These are phyloP conservation scores for Portevinia maculata DNA, from an alignment of 2,888 invertebrate genomes.

Conservation along the genomic window DNA sequence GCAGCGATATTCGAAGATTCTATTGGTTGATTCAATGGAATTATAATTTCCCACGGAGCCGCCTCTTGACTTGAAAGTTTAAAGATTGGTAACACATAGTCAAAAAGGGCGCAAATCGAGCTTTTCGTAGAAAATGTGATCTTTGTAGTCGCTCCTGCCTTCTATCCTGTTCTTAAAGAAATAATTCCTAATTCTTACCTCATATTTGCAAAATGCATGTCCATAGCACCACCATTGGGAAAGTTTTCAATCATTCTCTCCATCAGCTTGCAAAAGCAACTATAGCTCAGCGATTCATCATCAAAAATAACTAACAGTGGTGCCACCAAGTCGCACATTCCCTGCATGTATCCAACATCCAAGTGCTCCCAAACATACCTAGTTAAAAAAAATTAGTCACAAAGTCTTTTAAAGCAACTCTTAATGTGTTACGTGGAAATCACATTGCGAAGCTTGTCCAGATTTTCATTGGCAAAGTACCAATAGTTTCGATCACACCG, in stretches of 20 bases:
- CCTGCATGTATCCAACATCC: constrained; percentile 97
- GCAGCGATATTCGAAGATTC: too few species aligned
- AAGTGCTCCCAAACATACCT: constrained; percentile 99
- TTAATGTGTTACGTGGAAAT: constrained; percentile 93
- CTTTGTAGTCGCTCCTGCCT: too few species aligned
- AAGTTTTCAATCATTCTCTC: constrained; percentile 95
- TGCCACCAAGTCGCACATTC: constrained; percentile 98
- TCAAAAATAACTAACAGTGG: constrained; percentile 95
- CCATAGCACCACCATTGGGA: constrained; percentile 96
- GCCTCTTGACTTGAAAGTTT: too few species aligned
- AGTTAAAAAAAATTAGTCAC: constrained; percentile 53
- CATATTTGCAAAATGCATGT: constrained; percentile 97
- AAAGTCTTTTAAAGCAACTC: background rate
- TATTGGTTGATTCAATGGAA: too few species aligned
- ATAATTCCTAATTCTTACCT: constrained; percentile 83
- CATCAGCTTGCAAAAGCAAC: constrained; percentile 96
- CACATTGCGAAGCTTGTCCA: constrained; percentile 95
- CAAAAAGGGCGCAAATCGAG: too few species aligned
- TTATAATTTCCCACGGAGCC: too few species aligned
- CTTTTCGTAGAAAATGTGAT: too few species aligned
- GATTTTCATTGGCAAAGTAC: constrained; percentile 94
- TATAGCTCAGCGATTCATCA: constrained; percentile 95
- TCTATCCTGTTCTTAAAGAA: too few species aligned
- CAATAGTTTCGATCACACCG: constrained; percentile 97
- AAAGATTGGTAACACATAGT: too few species aligned